Conservation (phyloP, 2,113 vertebrate genomes). For the cattle (Bos taurus) region DNA sequence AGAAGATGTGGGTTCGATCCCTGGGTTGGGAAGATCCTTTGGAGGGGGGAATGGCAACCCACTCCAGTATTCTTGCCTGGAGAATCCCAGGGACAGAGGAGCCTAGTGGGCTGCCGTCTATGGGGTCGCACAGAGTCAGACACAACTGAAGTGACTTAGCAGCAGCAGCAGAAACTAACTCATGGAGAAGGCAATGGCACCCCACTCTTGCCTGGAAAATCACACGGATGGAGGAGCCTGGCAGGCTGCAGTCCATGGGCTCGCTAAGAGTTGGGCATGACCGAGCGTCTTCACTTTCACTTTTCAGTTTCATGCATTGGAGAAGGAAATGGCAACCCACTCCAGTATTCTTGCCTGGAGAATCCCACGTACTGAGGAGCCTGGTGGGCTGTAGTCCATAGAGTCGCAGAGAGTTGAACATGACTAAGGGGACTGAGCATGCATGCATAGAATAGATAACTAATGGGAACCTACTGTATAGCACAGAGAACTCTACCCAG, state of each 20-base stretch:
- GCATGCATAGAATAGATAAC: background rate
- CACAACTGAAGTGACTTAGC: background rate
- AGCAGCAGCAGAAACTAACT: too few species aligned
- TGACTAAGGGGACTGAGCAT: fast-evolving
- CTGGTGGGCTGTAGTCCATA: background rate
- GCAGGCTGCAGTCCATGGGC: background rate
- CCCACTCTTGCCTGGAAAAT: too few species aligned
- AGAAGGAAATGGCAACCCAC: too few species aligned
- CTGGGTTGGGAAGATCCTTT: background rate
- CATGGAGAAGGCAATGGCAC: too few species aligned
- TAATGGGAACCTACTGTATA: background rate
- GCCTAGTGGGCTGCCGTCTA: background rate
- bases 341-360: too few species aligned
- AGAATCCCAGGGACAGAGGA: background rate
- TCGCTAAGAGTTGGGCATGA: too few species aligned
- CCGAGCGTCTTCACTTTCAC: too few species aligned
- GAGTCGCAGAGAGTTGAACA: fast-evolving
- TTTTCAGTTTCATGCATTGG: too few species aligned
- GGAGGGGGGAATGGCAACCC: background rate
- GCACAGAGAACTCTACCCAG: background rate
- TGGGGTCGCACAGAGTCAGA: fast-evolving
- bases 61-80: background rate
- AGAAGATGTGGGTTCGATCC: background rate
- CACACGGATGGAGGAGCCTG: background rate
- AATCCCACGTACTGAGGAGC: background rate